phyloP scores from a whole-genome alignment of 2,888 invertebrate species.

The Aproaerema taeniolella region DNA sequence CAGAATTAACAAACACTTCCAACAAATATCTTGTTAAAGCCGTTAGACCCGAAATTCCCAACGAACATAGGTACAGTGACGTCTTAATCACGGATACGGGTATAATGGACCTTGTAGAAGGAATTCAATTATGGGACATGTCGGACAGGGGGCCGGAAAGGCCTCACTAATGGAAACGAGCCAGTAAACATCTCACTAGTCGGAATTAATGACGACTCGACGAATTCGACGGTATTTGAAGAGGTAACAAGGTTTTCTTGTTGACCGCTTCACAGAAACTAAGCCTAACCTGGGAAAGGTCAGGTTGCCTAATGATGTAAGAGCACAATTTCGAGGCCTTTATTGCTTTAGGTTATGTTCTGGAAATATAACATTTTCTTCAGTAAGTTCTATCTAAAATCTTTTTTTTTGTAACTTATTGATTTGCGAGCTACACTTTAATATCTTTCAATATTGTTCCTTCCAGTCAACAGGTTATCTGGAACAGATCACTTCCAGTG shows the following conservation, averaged over 20 bases:
- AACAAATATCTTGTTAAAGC: slow-evolving; percentile 11
- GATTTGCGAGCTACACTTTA: too few relatives aligned
- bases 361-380: too few relatives aligned
- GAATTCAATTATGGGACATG: slow-evolving; percentile 25
- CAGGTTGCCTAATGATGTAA: too few relatives aligned
- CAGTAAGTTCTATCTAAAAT: too few relatives aligned
- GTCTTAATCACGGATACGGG: slow-evolving; percentile 14
- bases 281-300: not conserved
- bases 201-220: slow-evolving; percentile 7
- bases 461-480: too few relatives aligned
- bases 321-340: too few relatives aligned
- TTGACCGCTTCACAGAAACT: not conserved
- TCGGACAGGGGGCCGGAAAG: slow-evolving; percentile 11
- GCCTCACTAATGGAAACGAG: slow-evolving; percentile 9
- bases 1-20: slow-evolving; percentile 3
- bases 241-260: not conserved
- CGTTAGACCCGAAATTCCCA: slow-evolving; percentile 10
- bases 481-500: too few relatives aligned
- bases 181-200: slow-evolving; percentile 11
- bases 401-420: too few relatives aligned
- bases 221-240: slow-evolving; percentile 1
- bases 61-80: slow-evolving; percentile 8
- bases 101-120: slow-evolving; percentile 12
- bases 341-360: too few relatives aligned
- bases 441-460: too few relatives aligned